Conservation (phyloP, 2,113 vertebrate genomes). For the Phylloscopus trochiloides region DNA sequence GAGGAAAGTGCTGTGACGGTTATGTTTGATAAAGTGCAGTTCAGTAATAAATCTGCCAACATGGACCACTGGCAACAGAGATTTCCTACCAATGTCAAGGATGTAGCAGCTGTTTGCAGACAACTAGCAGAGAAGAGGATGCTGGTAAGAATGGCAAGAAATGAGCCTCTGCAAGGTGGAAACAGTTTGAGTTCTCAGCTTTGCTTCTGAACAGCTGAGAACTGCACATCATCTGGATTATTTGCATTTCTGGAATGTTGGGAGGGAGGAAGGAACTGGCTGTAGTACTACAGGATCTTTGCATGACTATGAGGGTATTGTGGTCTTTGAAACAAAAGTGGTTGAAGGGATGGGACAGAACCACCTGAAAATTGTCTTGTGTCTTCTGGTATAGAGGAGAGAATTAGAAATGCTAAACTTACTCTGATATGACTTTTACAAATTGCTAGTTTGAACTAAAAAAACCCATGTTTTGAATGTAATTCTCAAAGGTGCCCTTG, state of each 20-base stretch:
- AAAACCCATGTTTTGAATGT: not conserved
- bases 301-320: not conserved
- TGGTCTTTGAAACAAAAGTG: not conserved
- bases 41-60: slow-evolving; percentile 83
- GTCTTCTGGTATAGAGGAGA: not conserved
- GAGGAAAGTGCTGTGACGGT: slow-evolving; percentile 90
- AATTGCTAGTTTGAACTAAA: not conserved
- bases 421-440: not conserved
- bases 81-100: slow-evolving; percentile 87
- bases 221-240: not conserved
- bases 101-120: slow-evolving; percentile 88
- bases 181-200: not conserved
- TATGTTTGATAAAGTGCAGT: slow-evolving; percentile 89
- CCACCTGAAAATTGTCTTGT: not conserved
- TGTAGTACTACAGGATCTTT: not conserved
- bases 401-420: not conserved
- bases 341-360: not conserved
- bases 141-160: slow-evolving; percentile 75
- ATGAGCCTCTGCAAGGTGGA: not conserved
- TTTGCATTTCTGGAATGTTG: not conserved
- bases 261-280: not conserved
- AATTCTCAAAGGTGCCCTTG: not conserved
- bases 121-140: slow-evolving; percentile 85
- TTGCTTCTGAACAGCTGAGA: not conserved
- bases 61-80: slow-evolving; percentile 92